Conservation (phyloP, 1,140 invertebrate genomes). For the Sinonovacula constricta region DNA sequence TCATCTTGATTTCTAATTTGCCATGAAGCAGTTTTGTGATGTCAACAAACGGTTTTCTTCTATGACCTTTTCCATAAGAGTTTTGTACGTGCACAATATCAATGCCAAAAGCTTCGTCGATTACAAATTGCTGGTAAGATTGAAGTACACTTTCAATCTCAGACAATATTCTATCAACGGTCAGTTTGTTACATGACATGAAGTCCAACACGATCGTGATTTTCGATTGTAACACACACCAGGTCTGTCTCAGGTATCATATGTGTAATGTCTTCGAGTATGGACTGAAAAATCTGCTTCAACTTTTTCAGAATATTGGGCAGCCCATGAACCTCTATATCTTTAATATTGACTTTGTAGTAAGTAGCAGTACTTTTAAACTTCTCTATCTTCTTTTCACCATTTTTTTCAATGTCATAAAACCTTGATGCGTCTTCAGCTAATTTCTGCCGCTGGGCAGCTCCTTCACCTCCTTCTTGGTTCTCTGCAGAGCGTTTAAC, state of each 20-base stretch:
- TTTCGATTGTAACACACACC: not conserved
- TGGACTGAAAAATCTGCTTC: not conserved
- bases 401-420: not conserved
- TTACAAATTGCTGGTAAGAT: slow-evolving; percentile 20
- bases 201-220: not conserved
- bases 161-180: slow-evolving; percentile 12
- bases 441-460: not conserved
- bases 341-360: not conserved
- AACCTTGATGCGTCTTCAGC: not conserved
- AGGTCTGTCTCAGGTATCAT: not conserved
- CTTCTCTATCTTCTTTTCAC: slow-evolving; percentile 3
- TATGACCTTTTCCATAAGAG: not conserved
- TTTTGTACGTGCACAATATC: slow-evolving; percentile 13
- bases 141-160: slow-evolving; percentile 18
- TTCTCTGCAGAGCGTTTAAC: not conserved
- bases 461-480: not conserved
- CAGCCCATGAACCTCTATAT: not conserved
- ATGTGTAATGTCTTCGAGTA: not conserved
- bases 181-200: not conserved
- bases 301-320: not conserved
- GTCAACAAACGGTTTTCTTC: slow-evolving; percentile 2
- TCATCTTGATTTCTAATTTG: slow-evolving; percentile 20
- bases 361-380: not conserved
- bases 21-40: not conserved
- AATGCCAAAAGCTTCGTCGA: slow-evolving; percentile 25